Evolutionary conservation across 2,888 invertebrate genomes (phyloP).

Genomic region (Strigamia maritima): DNA sequence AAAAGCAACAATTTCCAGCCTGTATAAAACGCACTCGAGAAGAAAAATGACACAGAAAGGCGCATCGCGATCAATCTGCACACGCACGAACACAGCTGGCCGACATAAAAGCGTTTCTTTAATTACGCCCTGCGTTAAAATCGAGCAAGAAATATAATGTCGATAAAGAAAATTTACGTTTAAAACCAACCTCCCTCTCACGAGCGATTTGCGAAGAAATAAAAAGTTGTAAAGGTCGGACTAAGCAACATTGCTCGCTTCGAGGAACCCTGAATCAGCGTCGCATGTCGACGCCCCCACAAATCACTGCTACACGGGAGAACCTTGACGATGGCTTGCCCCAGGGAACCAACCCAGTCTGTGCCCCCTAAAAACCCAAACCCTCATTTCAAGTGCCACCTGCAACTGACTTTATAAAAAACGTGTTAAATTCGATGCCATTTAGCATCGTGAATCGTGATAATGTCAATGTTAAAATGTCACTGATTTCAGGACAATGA

Average conservation of each 20-base stretch:
- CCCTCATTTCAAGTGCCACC: background rate
- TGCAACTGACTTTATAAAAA: background rate
- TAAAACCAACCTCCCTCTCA: background rate
- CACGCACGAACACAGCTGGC: too few relatives aligned
- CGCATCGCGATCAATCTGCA: background rate
- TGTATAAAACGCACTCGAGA: too few relatives aligned
- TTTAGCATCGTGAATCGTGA: background rate
- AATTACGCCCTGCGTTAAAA: background rate
- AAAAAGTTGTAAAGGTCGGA: conserved; percentile 16
- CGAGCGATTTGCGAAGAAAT: background rate
- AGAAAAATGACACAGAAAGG: too few relatives aligned
- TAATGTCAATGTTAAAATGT: background rate
- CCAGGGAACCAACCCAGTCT: background rate
- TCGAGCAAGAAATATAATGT: background rate
- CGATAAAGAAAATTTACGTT: background rate
- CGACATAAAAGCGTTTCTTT: background rate
- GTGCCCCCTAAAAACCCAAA: background rate
- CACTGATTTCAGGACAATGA: background rate
- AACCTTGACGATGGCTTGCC: conserved; percentile 12
- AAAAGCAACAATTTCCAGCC: background rate
- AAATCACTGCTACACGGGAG: conserved; percentile 7
- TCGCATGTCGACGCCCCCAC: conserved; percentile 16
- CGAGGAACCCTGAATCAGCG: conserved; percentile 21
- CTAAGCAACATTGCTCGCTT: conserved; percentile 23
- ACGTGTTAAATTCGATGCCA: background rate